Evolutionary conservation across 2,113 vertebrate species (phyloP), one percentile per base, ranked within the genome.

Genomic region (Rhinoderma darwinii): DNA sequence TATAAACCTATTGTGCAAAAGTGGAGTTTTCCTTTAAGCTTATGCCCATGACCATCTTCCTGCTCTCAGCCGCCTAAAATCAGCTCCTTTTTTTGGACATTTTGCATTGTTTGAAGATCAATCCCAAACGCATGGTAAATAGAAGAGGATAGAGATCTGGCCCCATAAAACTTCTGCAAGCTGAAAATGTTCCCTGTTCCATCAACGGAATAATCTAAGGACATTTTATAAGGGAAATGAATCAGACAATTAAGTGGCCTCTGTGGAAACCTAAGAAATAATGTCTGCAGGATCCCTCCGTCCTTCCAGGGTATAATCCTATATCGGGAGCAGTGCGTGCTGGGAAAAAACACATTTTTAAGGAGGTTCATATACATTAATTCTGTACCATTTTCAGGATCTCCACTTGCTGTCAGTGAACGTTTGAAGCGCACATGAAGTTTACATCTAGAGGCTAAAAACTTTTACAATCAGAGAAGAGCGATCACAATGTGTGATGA

Each of bases 181-280:
- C 18, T 22, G 27, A 35, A 22, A 72, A 72, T 20, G 68, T 72
- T 72, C 68, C 39, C 32, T 22, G 2, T 22, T 37, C 7, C 17
- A 39, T 39, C 17, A 22, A 72, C 17, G 12, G 68, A 72, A 72
- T 72, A 68, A 35, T 68, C 63, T 68, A 35, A 35, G 30, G 63
- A 68, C 32, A 68, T 37, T 68, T 68, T 35, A 68, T 68, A 68
- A 68, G 35, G 18, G 32, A 72, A 72, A 72, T 72, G 37, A 18
- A 72, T 72, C 68, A 72, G 35, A 20, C 17, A 72, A 72, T 37
- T 66, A 66, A 66, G 61, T 22, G 68, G 68, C 68, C 66, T 70
- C 66, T 37, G 66, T 37, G 66, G 66, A 70, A 70, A 22, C 18
- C 68, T 72, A 72, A 18, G 39, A 72, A 22, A 39, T 72, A 72